These are phyloP conservation scores for Hydrotaea cyrtoneurina DNA, from an alignment of 2,888 invertebrate genomes.

Conservation along the genomic window DNA sequence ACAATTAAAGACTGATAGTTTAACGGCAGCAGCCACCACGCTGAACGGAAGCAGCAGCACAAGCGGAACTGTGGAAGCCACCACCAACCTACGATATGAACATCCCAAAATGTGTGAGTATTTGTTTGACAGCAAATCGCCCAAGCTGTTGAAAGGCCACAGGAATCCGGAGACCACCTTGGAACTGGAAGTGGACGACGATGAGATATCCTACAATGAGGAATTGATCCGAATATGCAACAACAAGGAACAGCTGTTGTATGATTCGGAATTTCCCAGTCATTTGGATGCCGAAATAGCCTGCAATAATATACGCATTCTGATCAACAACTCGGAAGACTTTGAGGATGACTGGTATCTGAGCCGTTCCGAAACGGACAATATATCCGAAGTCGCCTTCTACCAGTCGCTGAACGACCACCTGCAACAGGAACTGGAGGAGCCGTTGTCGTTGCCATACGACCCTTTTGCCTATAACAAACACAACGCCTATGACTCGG, in stretches of 20 bases:
- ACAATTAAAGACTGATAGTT: slow-evolving; percentile 58
- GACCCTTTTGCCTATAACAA: slow-evolving; percentile 59
- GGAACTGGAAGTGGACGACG: slow-evolving; percentile 59
- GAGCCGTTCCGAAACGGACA: slow-evolving; percentile 73
- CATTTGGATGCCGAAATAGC: slow-evolving; percentile 61
- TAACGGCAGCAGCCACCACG: background rate
- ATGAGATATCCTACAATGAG: slow-evolving; percentile 61
- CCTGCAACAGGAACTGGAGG: slow-evolving; percentile 69
- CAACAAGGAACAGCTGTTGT: slow-evolving; percentile 51
- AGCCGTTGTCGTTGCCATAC: slow-evolving; percentile 32
- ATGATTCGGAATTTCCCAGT: slow-evolving; percentile 39
- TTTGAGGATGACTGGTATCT: slow-evolving; percentile 66
- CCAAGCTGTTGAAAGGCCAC: slow-evolving; percentile 74
- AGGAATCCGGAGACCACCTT: slow-evolving; percentile 30
- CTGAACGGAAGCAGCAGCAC: background rate
- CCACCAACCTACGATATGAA: slow-evolving; percentile 73
- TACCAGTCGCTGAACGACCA: slow-evolving; percentile 78
- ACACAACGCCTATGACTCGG: background rate
- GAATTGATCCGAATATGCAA: slow-evolving; percentile 64
- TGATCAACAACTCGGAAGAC: slow-evolving; percentile 73
- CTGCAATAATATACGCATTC: slow-evolving; percentile 73
- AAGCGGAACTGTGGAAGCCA: background rate
- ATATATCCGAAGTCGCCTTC: slow-evolving; percentile 76
- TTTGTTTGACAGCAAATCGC: slow-evolving; percentile 75
- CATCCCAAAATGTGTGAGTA: slow-evolving; percentile 79